Conservation (phyloP, 2,888 invertebrate genomes). For the Tipula helvola region DNA sequence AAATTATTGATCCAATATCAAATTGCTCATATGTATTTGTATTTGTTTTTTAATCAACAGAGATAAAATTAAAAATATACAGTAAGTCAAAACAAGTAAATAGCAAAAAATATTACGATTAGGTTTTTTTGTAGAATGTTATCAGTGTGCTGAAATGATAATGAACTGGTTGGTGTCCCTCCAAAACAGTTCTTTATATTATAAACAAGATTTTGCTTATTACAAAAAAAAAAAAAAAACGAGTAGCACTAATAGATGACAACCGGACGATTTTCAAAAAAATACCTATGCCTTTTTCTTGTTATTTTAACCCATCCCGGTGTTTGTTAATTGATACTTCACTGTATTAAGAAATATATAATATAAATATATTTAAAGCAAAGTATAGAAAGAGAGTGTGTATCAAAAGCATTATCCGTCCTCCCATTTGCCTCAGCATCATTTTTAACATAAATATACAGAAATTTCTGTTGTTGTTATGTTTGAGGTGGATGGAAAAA, state of each 20-base stretch:
- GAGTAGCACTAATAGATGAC: neutral
- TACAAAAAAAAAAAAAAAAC: neutral
- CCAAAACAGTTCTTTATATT: no score
- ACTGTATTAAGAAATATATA: neutral
- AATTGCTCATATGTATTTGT: neutral
- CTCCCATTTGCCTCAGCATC: neutral
- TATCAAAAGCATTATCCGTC: neutral
- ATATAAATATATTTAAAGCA: neutral
- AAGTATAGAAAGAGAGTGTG: neutral
- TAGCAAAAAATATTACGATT: neutral
- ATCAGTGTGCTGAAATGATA: neutral
- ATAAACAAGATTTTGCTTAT: neutral
- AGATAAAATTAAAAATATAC: neutral
- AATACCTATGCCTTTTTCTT: neutral
- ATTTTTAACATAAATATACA: neutral
- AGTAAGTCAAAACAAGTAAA: neutral
- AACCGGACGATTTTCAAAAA: neutral
- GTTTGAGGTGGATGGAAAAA: constrained; percentile 4
- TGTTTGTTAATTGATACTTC: neutral
- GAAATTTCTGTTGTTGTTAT: constrained; percentile 6
- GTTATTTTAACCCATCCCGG: neutral
- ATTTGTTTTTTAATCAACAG: neutral
- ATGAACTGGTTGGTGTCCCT: neutral
- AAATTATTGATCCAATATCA: neutral
- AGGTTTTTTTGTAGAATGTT: neutral